Percentiles rank a stretch among this genome's conserved stretches.
phyloP scores from a whole-genome alignment of 2,113 vertebrate species.

The Mesitornis unicolor region DNA sequence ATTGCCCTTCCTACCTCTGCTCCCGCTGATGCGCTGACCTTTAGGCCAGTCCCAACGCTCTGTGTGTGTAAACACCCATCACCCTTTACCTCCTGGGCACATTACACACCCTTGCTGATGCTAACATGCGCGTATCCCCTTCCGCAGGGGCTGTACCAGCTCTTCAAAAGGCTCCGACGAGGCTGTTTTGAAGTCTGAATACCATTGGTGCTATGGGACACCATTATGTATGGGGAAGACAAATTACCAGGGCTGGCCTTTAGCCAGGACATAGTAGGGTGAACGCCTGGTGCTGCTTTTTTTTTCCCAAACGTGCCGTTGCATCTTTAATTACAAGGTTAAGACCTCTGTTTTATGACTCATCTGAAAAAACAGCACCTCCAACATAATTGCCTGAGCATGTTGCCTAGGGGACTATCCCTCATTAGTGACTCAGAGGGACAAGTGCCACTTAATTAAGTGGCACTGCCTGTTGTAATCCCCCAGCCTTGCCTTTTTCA shows the following conservation, averaged over 20 bases:
- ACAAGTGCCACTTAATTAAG: slow-evolving; percentile 31
- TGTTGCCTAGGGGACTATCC: slow-evolving; percentile 15
- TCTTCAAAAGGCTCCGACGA: neutral
- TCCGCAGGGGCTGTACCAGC: neutral
- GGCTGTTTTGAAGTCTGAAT: neutral
- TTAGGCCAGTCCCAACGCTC: neutral
- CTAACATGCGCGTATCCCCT: neutral
- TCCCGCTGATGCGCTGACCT: neutral
- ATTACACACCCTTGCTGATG: neutral
- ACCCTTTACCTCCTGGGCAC: slow-evolving; percentile 31
- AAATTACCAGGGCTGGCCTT: slow-evolving; percentile 2
- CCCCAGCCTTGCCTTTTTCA: slow-evolving; percentile 15
- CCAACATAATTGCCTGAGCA: slow-evolving; percentile 16
- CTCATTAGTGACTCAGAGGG: slow-evolving; percentile 52
- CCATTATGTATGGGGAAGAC: neutral
- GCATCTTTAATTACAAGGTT: slow-evolving; percentile 65
- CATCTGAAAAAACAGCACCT: slow-evolving; percentile 49
- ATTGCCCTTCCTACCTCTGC: neutral
- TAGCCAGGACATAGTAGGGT: slow-evolving; percentile 23
- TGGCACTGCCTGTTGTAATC: neutral
- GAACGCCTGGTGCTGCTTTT: neutral
- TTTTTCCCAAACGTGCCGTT: neutral
- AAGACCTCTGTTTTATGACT: slow-evolving; percentile 60
- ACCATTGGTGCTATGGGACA: neutral
- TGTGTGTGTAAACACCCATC: neutral